Evolutionary conservation across 2,113 vertebrate species (phyloP).

Genomic region (Triplophysa tibetana): DNA sequence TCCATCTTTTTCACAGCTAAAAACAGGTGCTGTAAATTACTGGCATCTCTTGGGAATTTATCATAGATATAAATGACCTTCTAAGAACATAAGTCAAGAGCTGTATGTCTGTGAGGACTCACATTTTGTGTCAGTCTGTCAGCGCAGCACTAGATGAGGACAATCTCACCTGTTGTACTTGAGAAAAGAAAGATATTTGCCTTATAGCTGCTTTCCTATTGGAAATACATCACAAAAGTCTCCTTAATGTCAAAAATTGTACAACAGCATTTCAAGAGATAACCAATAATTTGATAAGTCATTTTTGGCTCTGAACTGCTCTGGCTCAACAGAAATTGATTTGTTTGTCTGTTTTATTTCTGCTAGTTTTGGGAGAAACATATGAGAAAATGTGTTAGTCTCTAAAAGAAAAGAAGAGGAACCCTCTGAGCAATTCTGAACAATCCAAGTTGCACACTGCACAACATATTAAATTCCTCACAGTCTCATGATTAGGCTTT

Average conservation of each 20-base stretch:
- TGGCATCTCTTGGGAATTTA: constrained; percentile 58
- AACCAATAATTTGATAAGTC: too few relatives aligned
- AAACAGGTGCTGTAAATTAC: constrained; percentile 59
- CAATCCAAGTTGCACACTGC: neutral
- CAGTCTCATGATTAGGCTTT: constrained; percentile 25
- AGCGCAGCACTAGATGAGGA: neutral
- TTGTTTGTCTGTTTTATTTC: too few relatives aligned
- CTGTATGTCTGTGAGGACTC: constrained; percentile 41
- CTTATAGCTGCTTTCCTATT: neutral
- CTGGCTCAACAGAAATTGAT: too few relatives aligned
- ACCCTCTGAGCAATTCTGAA: too few relatives aligned
- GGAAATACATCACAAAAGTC: neutral
- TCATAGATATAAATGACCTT: constrained; percentile 61
- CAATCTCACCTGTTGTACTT: constrained; percentile 21
- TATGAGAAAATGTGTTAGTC: too few relatives aligned
- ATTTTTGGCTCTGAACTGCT: too few relatives aligned
- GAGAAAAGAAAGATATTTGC: neutral
- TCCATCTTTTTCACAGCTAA: constrained; percentile 52
- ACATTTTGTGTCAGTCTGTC: constrained; percentile 31
- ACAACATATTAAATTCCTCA: neutral
- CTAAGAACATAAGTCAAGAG: constrained; percentile 53
- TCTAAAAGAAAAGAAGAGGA: too few relatives aligned
- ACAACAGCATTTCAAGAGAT: too few relatives aligned
- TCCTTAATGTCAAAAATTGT: too few relatives aligned
- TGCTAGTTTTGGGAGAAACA: too few relatives aligned